Evolutionary conservation across 2,113 vertebrate species (phyloP), one percentile per base, ranked within the genome.

Genomic region (Pterophyllum scalare): DNA sequence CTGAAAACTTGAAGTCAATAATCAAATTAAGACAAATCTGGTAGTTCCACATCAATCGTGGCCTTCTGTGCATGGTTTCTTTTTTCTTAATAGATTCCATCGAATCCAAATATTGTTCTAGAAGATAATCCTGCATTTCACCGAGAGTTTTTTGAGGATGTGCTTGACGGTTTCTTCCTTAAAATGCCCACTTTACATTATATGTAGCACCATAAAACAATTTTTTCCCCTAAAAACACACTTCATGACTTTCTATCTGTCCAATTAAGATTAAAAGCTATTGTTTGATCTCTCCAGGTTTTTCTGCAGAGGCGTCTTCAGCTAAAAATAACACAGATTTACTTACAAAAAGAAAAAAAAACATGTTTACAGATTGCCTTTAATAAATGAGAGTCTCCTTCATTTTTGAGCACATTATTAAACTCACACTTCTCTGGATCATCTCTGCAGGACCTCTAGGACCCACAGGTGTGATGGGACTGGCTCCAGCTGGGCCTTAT

Each of bases 401-500:
- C 84, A 80, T 54, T 67, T 43, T 75, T 35, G 49, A 81, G 77
- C 52, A 64, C 54, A 52, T 88, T 67, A 88, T 88, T 86, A 90
- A 91, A 89, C 90, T 86, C 60, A 67, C 49, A 77, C 64, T 61
- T 86, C 19, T 74, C 60, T 2, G 75, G 78, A 86, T 81, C 82
- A 46, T 57, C 72, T 6, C 85, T 46, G 83, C 79, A 82, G 85
- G 81, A 81, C 81, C 60, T 91, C 20, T 33, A 93, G 84, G 89
- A 67, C 88, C 77, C 46, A 87, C 92, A 94, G 88, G 88, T 94
- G 93, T 74, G 87, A 82, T 2, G 6, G 59, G 79, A 91, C 88
- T 83, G 82, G 82, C 82, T 91, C 92, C 89, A 93, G 87, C 86
- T 93, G 88, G 28, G 91, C 61, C 56, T 87, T 58, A 90, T 93